Evolutionary conservation across 2,797 vertebrate genomes (phyloP).

Genomic region (Rhynchotus rufescens): DNA sequence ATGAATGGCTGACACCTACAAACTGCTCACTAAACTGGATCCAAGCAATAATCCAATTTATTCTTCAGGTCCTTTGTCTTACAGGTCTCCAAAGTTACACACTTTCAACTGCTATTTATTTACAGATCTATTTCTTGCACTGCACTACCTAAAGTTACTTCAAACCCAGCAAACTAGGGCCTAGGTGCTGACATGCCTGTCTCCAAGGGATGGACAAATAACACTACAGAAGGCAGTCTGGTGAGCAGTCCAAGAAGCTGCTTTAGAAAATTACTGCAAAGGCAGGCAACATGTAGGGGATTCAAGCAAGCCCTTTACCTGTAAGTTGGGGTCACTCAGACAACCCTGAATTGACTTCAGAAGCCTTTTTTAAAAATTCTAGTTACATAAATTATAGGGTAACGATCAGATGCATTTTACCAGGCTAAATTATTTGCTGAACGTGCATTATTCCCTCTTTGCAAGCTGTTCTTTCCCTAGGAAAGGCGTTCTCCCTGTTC

Average conservation of each 20-base stretch:
- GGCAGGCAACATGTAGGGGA: fast-evolving
- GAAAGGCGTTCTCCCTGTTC: slow-evolving; percentile 2
- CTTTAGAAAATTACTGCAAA: background rate
- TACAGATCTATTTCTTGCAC: background rate
- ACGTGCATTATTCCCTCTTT: background rate
- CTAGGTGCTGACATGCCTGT: background rate
- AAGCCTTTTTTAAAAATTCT: slow-evolving; percentile 1
- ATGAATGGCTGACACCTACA: background rate
- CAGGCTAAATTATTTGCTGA: slow-evolving; percentile 5
- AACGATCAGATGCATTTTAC: background rate
- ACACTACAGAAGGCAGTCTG: background rate
- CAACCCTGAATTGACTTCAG: background rate
- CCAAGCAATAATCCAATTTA: fast-evolving
- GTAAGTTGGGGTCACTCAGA: background rate
- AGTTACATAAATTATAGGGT: background rate
- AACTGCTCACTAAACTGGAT: background rate
- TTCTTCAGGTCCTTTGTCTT: background rate
- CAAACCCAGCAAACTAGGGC: background rate
- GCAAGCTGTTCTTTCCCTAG: slow-evolving; percentile 8
- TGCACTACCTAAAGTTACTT: background rate
- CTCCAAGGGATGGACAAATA: background rate
- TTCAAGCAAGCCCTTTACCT: background rate
- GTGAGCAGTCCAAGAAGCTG: background rate
- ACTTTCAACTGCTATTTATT: background rate
- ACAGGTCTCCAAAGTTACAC: background rate